phyloP scores from a whole-genome alignment of 2,797 vertebrate species.

The Apogon talboti region DNA sequence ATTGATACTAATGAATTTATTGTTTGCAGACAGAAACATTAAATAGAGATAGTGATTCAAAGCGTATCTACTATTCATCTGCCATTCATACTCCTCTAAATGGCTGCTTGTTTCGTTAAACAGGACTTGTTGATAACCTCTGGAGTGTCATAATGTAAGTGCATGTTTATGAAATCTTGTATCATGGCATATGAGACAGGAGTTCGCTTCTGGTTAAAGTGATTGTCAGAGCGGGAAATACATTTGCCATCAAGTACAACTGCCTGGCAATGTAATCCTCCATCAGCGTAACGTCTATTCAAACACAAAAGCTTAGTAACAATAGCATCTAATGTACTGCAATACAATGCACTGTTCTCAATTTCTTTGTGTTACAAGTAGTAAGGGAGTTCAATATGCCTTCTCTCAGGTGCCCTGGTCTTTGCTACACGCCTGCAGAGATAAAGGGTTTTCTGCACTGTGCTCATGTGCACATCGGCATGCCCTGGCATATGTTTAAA shows the following conservation, averaged over 20 bases:
- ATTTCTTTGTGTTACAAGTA: constrained; percentile 52
- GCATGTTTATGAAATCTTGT: constrained; percentile 76
- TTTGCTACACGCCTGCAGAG: constrained; percentile 53
- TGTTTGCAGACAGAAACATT: constrained; percentile 39
- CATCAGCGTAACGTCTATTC: constrained; percentile 28
- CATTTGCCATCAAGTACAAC: constrained; percentile 45
- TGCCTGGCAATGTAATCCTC: constrained; percentile 42
- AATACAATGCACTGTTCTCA: constrained; percentile 43
- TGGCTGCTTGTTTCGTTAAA: constrained; percentile 68
- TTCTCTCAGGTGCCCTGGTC: constrained; percentile 62
- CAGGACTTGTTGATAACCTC: constrained; percentile 77
- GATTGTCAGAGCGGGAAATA: constrained; percentile 87
- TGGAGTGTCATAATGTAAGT: constrained; percentile 42
- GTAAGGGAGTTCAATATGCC: constrained; percentile 60
- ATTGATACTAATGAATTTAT: constrained; percentile 43
- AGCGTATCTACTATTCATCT: constrained; percentile 33
- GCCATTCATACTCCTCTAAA: constrained; percentile 53
- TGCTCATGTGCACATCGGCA: constrained; percentile 66
- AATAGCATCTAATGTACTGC: constrained; percentile 25
- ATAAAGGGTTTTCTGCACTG: constrained; percentile 71
- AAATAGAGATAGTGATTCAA: constrained; percentile 49
- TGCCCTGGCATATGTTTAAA: constrained; percentile 76
- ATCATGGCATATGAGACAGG: constrained; percentile 85
- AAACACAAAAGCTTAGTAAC: constrained; percentile 59
- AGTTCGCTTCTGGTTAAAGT: constrained; percentile 88